Base-by-base conservation (phyloP, 2,797 vertebrate species). In the Discoglossus pictus region DNA sequence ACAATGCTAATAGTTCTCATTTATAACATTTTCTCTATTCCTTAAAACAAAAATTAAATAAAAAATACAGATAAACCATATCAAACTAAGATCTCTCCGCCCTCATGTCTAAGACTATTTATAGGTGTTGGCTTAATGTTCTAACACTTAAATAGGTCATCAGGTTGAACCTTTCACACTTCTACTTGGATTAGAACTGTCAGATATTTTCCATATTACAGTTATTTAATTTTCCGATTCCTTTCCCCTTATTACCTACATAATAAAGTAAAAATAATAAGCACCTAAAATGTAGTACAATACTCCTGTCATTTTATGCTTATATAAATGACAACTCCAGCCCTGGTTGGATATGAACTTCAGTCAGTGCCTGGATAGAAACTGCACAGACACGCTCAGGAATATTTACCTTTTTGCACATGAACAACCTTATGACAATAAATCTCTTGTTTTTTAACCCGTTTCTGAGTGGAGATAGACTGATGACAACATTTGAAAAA, bases 371-470 rank as follows among this genome's bases (percentile, higher is more conserved):
- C 25, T 40, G 25, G 25, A 72, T 63, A 72, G 78, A 74, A 73
- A 75, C 79, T 43, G 73, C 53, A 73, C 34, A 52, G 77, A 44
- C 76, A 51, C 46, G 60, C 42, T 75, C 72, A 70, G 21, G 27
- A 75, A 74, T 65, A 74, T 55, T 78, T 82, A 82, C 67, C 53
- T 54, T 62, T 79, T 76, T 75, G 83, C n/a, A 17, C 79, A 58
- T 68, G 61, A 55, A 2, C 34, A 75, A 63, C 42, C 35, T 39
- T 52, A 69, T 65, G 77, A 85, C 78, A 87, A 77, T 81, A 34
- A 17, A 53, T 64, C 75, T 79, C 74, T 65, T 87, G 82, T 86
- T 80, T 74, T 73, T 70, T 71, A 21, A 81, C 80, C 75, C 82
- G 64, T 65, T 73, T 75, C 66, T 27, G 61, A 63, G 68, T 62